Percentiles rank a stretch among this genome's conserved stretches.
Conservation (phyloP, 2,888 invertebrate genomes). For the Abrostola tripartita region DNA sequence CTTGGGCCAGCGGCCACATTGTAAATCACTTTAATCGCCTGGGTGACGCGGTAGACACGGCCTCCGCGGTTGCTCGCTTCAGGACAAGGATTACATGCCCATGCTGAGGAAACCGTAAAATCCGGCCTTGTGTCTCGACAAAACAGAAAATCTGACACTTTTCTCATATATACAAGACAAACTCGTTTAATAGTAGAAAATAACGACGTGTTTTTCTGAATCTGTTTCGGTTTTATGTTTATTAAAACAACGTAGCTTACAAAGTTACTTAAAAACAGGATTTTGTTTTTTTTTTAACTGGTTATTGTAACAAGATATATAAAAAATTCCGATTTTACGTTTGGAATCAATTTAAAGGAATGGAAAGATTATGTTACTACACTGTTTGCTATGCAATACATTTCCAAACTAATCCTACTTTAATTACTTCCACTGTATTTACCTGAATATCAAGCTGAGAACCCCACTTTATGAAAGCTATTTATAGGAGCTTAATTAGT, state of each 20-base stretch:
- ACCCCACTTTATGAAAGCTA: slow-evolving; percentile 8
- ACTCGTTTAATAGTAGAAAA: slow-evolving; percentile 30
- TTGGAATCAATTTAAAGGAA: no score
- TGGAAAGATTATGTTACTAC: no score
- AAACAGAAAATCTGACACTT: slow-evolving; percentile 55
- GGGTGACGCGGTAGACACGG: slow-evolving; percentile 57
- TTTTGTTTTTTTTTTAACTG: no score
- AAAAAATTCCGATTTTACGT: no score
- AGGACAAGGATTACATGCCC: slow-evolving; percentile 50
- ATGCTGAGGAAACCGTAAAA: slow-evolving; percentile 54
- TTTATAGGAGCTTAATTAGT: no score
- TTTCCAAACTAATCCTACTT: no score
- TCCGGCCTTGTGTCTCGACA: slow-evolving; percentile 48
- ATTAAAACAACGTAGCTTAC: no score
- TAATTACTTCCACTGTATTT: no score
- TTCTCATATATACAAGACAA: slow-evolving; percentile 41
- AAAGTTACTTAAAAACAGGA: no score
- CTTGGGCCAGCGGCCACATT: slow-evolving; percentile 55
- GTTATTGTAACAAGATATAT: no score
- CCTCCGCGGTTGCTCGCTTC: slow-evolving; percentile 52
- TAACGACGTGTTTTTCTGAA: not conserved
- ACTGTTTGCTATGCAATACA: no score
- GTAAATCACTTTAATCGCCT: slow-evolving; percentile 68
- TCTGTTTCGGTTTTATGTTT: not conserved
- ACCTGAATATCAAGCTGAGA: not conserved